Conservation (phyloP, 2,888 invertebrate species). For the Rhamnusium bicolor region DNA sequence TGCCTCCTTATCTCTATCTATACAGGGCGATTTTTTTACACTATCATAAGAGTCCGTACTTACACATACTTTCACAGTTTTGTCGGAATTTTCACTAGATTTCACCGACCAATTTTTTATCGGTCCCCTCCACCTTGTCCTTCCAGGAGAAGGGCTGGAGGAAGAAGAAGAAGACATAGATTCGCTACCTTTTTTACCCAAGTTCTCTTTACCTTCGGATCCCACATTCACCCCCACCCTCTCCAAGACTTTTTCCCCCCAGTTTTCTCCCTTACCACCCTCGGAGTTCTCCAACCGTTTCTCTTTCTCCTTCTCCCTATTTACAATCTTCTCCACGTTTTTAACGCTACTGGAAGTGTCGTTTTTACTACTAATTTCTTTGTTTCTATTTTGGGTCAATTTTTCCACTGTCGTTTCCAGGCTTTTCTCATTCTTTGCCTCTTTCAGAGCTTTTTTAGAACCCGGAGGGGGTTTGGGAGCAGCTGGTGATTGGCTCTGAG, state of each 20-base stretch:
- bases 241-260: not conserved
- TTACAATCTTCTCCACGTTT: not conserved
- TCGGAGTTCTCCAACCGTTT: slow-evolving; percentile 1
- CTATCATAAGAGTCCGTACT: not conserved
- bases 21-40: slow-evolving; percentile 16
- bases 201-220: not conserved
- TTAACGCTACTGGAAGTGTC: not conserved
- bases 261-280: not conserved
- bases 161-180: not conserved
- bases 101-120: not conserved
- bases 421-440: slow-evolving; percentile 65
- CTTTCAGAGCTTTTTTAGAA: slow-evolving; percentile 50
- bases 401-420: slow-evolving; percentile 67
- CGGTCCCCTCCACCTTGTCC: not conserved
- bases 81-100: not conserved
- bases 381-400: slow-evolving; percentile 65
- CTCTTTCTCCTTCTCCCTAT: not conserved
- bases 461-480: slow-evolving; percentile 39
- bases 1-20: not conserved
- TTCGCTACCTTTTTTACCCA: not conserved
- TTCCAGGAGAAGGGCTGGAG: not conserved
- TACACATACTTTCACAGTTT: not conserved
- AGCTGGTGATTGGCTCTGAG: slow-evolving; percentile 31
- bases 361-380: slow-evolving; percentile 54
- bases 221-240: not conserved